Evolutionary conservation across 1,140 invertebrate species (phyloP), one percentile per base, ranked within the genome.

Genomic region (Sarcophaga peregrina): DNA sequence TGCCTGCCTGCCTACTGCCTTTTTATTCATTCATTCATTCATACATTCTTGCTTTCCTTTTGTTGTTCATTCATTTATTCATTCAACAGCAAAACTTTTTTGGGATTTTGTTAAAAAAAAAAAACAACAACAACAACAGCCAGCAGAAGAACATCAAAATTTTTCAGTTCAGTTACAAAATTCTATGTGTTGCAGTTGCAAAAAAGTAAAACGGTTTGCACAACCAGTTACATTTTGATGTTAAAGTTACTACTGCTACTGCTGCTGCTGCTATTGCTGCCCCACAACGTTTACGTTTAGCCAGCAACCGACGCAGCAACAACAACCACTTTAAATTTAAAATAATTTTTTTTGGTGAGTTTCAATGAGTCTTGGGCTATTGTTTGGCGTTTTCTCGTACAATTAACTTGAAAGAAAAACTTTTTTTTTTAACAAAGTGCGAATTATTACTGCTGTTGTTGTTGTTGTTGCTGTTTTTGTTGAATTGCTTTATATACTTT

Each of bases 361-460:
- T 78, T 78, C 75, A 78, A 78, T 13, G 75, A 78, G 75, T 78
- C 75, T 78, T 78, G 75, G 54, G 47, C 75, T 78, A 50, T 78
- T 78, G 75, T 78, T 78, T 78, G 17, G 46, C 75, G 47, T 78
- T 78, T 78, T 78, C 47, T 78, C 75, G 75, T 78, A 78, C 75
- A 78, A 78, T 78, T 78, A 78, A 78, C 75, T 78, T 78, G 75
- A 78, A 78, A 78, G 48, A 50, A 78, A 78, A 78, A 78, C 48
- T 78, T 78, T 72, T 25, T 78, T 78, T 72, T 25, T 78, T 78
- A 78, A 78, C 75, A 78, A 78, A 78, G 75, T 78, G 75, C 75
- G 75, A 78, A 78, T 78, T 78, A 78, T 78, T 78, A 50, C 50
- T 50, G 47, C 50, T 78, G 47, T 78, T 78, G n/a, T 78, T 78